A percentile compares a stretch with the other conserved stretches of the same genome.
Conservation (phyloP, 2,888 invertebrate species). For the Drosophila monieri region DNA sequence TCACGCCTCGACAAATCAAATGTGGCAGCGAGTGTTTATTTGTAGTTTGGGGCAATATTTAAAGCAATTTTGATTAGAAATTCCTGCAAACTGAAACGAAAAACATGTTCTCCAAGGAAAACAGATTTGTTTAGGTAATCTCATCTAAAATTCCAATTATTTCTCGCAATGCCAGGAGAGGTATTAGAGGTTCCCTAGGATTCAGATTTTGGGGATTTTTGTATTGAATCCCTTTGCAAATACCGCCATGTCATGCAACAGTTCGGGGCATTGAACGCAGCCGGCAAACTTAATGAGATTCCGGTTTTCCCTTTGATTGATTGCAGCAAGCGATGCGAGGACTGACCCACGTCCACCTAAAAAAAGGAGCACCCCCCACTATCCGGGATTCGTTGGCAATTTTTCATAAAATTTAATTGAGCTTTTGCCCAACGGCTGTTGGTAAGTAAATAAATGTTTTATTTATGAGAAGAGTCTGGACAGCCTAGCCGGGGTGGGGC, state of each 20-base stretch:
- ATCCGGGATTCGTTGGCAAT: conserved; percentile 47
- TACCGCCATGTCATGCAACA: conserved; percentile 24
- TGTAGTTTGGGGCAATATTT: conserved; percentile 13
- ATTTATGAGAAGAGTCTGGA: conserved; percentile 62
- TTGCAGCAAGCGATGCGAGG: conserved; percentile 53
- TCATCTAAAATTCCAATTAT: conserved; percentile 1
- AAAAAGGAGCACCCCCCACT: background rate
- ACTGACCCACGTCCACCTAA: conserved; percentile 30
- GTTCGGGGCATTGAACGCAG: conserved; percentile 36
- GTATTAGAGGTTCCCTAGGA: background rate
- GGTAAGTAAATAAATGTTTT: conserved; percentile 65
- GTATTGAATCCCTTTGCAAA: background rate
- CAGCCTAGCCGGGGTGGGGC: background rate
- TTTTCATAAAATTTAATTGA: conserved; percentile 74
- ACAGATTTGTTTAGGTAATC: background rate
- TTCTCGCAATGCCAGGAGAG: background rate
- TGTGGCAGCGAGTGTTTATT: conserved; percentile 35
- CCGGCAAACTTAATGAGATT: conserved; percentile 41
- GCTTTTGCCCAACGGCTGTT: conserved; percentile 63
- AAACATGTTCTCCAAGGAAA: background rate
- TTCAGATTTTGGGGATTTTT: background rate
- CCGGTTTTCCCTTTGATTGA: conserved; percentile 60
- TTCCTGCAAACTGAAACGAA: background rate
- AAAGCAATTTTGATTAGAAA: background rate
- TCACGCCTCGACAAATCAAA: conserved; percentile 25